Percentiles rank a stretch among this genome's conserved stretches.
Conservation (phyloP, 2,113 vertebrate species). For the Cololabis saira region DNA sequence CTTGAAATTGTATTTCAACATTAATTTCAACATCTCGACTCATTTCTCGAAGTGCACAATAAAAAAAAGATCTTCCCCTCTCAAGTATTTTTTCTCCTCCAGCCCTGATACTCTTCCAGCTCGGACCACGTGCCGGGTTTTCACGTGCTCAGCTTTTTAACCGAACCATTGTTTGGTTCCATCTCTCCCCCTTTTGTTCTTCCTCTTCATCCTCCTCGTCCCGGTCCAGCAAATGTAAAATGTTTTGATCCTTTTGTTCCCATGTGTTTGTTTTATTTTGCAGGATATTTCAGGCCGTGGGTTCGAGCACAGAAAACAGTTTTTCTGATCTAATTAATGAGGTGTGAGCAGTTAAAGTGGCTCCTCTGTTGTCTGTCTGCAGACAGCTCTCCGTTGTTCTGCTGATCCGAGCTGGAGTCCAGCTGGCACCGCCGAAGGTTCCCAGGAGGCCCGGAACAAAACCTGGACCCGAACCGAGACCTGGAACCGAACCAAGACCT, state of each 20-base stretch:
- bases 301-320: background rate
- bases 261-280: background rate
- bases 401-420: background rate
- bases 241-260: background rate
- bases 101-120: too few species aligned
- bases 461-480: too few species aligned
- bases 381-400: background rate
- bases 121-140: background rate
- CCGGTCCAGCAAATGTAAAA: too few species aligned
- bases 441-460: conserved; percentile 25
- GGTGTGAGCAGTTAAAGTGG: background rate
- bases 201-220: too few species aligned
- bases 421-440: conserved; percentile 9
- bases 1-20: too few species aligned
- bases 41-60: too few species aligned
- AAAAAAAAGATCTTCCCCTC: too few species aligned
- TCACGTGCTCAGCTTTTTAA: background rate
- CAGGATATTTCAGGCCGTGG: background rate
- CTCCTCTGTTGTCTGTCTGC: background rate
- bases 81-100: too few species aligned
- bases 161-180: background rate
- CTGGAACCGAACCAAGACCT: background rate
- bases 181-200: background rate
- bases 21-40: too few species aligned
- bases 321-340: background rate